Percentiles rank a stretch among this genome's conserved stretches.
Evolutionary conservation across 2,797 vertebrate species (phyloP).

Genomic region (Acanthiza pusilla): DNA sequence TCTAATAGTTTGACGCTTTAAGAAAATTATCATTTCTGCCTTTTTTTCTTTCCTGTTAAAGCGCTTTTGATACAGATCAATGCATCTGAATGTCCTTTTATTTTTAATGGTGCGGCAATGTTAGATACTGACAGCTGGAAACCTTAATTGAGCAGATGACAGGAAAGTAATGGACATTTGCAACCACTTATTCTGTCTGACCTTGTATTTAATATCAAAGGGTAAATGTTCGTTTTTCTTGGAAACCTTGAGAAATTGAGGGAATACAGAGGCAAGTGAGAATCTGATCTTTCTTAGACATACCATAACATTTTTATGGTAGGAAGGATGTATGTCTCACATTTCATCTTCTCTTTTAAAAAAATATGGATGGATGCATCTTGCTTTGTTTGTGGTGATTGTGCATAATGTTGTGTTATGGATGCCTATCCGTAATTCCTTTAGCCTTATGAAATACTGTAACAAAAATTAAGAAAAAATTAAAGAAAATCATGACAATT

Average conservation of each 20-base stretch:
- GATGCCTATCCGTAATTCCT: background rate
- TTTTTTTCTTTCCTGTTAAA: background rate
- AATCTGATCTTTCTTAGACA: background rate
- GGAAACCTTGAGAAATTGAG: background rate
- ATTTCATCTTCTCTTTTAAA: background rate
- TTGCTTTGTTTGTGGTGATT: background rate
- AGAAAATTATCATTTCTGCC: slow-evolving; percentile 61
- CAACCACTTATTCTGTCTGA: slow-evolving; percentile 59
- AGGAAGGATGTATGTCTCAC: background rate
- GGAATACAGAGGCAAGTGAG: background rate
- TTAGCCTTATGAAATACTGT: background rate
- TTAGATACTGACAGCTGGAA: slow-evolving; percentile 74
- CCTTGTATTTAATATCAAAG: slow-evolving; percentile 72
- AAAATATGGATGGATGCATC: background rate
- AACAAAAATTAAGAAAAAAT: background rate
- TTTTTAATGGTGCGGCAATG: slow-evolving; percentile 48
- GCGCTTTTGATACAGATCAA: slow-evolving; percentile 72
- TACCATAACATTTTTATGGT: background rate
- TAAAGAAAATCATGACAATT: fast-evolving
- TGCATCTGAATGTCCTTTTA: slow-evolving; percentile 68
- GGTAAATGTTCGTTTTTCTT: slow-evolving; percentile 51
- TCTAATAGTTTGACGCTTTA: slow-evolving; percentile 53
- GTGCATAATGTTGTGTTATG: background rate
- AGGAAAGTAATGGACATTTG: slow-evolving; percentile 64
- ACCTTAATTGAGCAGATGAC: slow-evolving; percentile 74